Evolutionary conservation across 1,140 invertebrate genomes (phyloP).

Genomic region (Caenorhabditis brenneri): DNA sequence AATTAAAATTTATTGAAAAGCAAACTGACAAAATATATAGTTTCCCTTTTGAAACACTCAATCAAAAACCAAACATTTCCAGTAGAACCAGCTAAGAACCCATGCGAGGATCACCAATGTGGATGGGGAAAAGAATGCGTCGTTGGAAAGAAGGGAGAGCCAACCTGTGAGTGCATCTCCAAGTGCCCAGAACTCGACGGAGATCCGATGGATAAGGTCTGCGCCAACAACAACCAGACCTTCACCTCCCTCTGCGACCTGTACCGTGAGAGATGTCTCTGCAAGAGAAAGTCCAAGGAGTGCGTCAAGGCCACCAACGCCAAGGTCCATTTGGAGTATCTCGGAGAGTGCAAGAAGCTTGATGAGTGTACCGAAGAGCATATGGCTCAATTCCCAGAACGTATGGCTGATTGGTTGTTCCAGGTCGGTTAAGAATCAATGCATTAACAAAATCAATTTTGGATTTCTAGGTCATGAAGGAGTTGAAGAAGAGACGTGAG

Average conservation of each 20-base stretch:
- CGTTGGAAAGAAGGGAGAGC: constrained; percentile 77
- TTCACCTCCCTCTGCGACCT: constrained; percentile 90
- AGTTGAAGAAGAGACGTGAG: constrained; percentile 86
- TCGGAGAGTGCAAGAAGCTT: constrained; percentile 74
- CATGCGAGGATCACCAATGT: constrained; percentile 84
- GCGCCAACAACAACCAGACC: constrained; percentile 90
- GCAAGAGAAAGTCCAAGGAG: constrained; percentile 79
- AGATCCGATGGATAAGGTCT: constrained; percentile 74
- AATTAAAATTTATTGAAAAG: too few species aligned
- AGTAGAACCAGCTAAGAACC: constrained; percentile 73
- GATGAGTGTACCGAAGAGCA: constrained; percentile 82
- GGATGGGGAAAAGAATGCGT: constrained; percentile 86
- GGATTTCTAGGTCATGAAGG: constrained; percentile 75
- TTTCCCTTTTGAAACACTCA: not conserved
- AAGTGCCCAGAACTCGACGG: constrained; percentile 77
- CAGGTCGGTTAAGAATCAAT: constrained; percentile 78
- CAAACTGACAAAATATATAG: too few species aligned
- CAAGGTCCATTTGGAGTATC: constrained; percentile 90
- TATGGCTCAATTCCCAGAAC: constrained; percentile 77
- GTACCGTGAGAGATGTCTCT: constrained; percentile 86
- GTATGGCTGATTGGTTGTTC: constrained; percentile 95
- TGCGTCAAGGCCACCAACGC: constrained; percentile 79
- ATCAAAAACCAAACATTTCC: not conserved
- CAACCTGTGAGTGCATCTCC: constrained; percentile 84
- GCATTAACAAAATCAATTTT: not conserved